A percentile compares a stretch with the other conserved stretches of the same genome.
Evolutionary conservation across 1,140 invertebrate species (phyloP).

Genomic region (Euwallacea fornicatus): DNA sequence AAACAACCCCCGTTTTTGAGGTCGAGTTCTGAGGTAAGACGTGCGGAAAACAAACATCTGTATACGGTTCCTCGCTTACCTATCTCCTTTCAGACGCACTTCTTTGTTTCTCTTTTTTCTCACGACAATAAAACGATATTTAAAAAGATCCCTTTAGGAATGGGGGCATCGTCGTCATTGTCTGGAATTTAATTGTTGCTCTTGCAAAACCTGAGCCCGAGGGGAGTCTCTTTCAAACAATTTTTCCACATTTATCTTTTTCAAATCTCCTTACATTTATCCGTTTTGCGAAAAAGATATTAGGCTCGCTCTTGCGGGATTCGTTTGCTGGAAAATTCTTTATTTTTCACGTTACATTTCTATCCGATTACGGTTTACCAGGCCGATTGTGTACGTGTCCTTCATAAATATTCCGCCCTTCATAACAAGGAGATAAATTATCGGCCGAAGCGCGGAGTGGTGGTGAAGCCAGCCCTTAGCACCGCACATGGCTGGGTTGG

Average conservation of each 20-base stretch:
- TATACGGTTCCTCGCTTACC: neutral
- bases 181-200: slow-evolving; percentile 15
- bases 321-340: slow-evolving; percentile 14
- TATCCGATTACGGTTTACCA: slow-evolving; percentile 17
- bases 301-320: slow-evolving; percentile 15
- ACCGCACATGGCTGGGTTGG: no score
- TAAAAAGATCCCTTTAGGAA: no score
- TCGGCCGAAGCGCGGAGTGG: neutral
- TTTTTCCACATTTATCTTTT: slow-evolving; percentile 32
- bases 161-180: neutral
- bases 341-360: slow-evolving; percentile 24
- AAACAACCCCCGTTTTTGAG: slow-evolving; percentile 15
- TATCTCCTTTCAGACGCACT: neutral
- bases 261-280: slow-evolving; percentile 30
- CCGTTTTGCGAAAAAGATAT: slow-evolving; percentile 28
- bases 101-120: no score
- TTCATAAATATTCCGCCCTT: slow-evolving; percentile 10
- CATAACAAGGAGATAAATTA: slow-evolving; percentile 8
- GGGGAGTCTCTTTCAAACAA: slow-evolving; percentile 11
- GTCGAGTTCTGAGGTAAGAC: slow-evolving; percentile 16
- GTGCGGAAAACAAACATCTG: neutral
- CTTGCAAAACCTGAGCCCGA: neutral
- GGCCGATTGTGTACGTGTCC: slow-evolving; percentile 9
- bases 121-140: no score
- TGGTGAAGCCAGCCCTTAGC: no score